Evolutionary conservation across 2,113 vertebrate species (phyloP), one percentile per base, ranked within the genome.

Genomic region (Phylloscopus trochiloides): DNA sequence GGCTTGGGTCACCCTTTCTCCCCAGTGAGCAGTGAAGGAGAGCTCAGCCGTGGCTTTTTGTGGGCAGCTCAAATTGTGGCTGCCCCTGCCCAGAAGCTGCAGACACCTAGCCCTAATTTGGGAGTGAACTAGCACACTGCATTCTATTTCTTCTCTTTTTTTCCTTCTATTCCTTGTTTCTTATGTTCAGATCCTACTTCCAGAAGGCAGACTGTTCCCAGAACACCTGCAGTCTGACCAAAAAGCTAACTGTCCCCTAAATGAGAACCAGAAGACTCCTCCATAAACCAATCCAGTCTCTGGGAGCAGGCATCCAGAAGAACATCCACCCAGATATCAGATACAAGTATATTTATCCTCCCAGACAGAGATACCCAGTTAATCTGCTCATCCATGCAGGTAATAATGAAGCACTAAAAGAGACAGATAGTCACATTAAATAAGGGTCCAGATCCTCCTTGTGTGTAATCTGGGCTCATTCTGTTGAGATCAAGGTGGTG

Each of bases 371-470:
- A 52, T 21, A 62, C 3, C 7, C 11, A 13, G 45, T 88, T 87
- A 85, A 88, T 82, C 45, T 88, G 18, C 10, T 96, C 34, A 79
- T 73, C 51, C 63, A 73, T 79, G 34, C 45, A 66, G 62, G 54
- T 25, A 83, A 40, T 40, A 88, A 76, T 17, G 51, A 90, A 88
- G 19, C 47, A 70, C 31, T 88, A 75, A 78, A 84, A 26, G 12
- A 89, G 57, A 43, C 5, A 58, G 62, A 76, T 6, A 86, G 45
- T 57, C 42, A 72, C 50, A 85, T 58, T 75, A 91, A 92, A 86
- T 76, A 66, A 77, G 17, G 31, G 55, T 51, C 28, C 17, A 62
- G 12, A 65, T 62, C 17, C 42, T 76, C 24, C 52, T 17, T 50
- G 28, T 11, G 8, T 73, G 15, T 70, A 73, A 70, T 83, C 42